These are phyloP conservation scores for Argyrosomus regius DNA, from an alignment of 2,797 vertebrate genomes.

Conservation along the genomic window DNA sequence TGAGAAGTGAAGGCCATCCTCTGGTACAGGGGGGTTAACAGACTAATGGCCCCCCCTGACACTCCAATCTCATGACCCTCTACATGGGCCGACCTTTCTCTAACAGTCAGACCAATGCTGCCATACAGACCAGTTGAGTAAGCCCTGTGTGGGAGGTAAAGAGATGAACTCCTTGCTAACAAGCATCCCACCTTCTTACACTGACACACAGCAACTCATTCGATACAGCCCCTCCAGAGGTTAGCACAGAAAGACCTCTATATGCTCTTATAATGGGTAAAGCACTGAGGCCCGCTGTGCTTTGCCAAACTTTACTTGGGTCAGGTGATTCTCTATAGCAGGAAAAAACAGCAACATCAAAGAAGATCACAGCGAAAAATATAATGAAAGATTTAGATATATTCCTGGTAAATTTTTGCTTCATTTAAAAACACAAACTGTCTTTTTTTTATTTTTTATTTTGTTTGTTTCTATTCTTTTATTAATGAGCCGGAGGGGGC, in stretches of 20 bases:
- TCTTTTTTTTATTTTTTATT: neutral
- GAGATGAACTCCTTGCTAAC: constrained; percentile 48
- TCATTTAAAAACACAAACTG: constrained; percentile 6
- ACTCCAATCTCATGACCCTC: constrained; percentile 50
- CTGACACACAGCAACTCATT: constrained; percentile 18
- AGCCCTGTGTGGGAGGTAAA: constrained; percentile 37
- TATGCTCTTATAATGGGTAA: neutral
- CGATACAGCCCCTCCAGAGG: constrained; percentile 11
- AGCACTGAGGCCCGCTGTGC: neutral
- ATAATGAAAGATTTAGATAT: neutral
- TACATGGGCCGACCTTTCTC: constrained; percentile 46
- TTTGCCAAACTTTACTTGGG: neutral
- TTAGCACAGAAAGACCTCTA: constrained; percentile 16
- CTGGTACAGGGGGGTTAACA: constrained; percentile 59
- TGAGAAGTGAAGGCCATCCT: constrained; percentile 60
- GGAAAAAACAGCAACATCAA: neutral
- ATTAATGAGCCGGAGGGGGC: neutral
- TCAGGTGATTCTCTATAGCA: neutral
- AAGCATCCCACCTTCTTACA: constrained; percentile 34
- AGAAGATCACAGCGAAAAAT: constrained; percentile 2
- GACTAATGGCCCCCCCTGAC: constrained; percentile 71
- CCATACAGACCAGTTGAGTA: constrained; percentile 29
- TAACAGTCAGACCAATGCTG: constrained; percentile 42
- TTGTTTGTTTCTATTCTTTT: constrained; percentile 7
- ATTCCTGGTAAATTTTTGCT: neutral